Percentiles rank a stretch among this genome's conserved stretches.
Conservation (phyloP, 2,797 vertebrate species). For the Premnoplex brunnescens region DNA sequence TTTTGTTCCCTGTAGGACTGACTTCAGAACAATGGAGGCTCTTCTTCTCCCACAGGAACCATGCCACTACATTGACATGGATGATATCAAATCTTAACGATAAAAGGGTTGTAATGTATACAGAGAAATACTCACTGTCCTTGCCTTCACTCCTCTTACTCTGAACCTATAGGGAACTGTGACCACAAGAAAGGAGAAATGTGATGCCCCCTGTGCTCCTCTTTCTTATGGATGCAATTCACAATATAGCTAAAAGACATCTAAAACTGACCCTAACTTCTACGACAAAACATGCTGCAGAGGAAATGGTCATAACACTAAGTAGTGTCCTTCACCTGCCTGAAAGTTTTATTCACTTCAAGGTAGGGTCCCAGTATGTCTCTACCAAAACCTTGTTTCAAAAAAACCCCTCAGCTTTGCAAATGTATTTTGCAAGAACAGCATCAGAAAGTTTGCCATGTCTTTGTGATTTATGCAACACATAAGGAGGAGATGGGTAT, state of each 20-base stretch:
- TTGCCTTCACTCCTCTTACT: neutral
- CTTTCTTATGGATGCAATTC: neutral
- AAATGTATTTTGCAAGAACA: neutral
- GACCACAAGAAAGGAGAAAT: neutral
- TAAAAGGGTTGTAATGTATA: neutral
- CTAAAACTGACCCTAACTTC: neutral
- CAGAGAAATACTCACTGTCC: neutral
- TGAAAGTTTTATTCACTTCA: neutral
- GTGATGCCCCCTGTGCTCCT: accelerated
- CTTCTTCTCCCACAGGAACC: neutral
- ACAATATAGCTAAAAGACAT: neutral
- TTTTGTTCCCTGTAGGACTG: neutral
- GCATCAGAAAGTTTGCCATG: neutral
- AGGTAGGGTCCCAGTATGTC: neutral
- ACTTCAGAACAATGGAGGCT: neutral
- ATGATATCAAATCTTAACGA: neutral
- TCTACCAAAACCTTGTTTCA: neutral
- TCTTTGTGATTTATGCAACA: neutral
- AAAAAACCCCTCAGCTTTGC: neutral
- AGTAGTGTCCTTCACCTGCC: neutral
- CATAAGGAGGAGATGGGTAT: neutral
- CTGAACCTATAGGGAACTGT: neutral
- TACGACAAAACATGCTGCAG: neutral
- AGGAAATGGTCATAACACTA: neutral
- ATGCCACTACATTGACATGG: neutral